A percentile compares a stretch with the other conserved stretches of the same genome.
Evolutionary conservation across 2,797 vertebrate species (phyloP).

Genomic region (Threskiornis aethiopicus): DNA sequence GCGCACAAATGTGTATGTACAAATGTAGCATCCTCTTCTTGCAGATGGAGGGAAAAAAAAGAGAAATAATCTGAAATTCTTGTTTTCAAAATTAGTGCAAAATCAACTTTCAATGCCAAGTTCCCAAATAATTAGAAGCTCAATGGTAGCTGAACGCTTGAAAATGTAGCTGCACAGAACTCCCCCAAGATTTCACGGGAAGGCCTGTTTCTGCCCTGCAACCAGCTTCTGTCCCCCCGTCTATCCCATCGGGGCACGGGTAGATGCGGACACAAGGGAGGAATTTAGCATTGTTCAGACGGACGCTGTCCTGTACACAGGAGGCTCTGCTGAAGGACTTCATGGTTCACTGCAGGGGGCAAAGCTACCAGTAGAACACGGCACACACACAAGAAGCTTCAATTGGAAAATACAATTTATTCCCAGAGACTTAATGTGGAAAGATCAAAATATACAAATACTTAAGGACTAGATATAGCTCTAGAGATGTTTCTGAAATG

Average conservation of each 20-base stretch:
- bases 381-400: slow-evolving; percentile 26
- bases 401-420: slow-evolving; percentile 38
- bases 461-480: not conserved
- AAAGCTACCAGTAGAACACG: slow-evolving; percentile 26
- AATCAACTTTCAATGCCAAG: not conserved
- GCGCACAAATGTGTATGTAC: rapidly evolving
- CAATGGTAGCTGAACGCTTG: not conserved
- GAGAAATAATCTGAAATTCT: not conserved
- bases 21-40: not conserved
- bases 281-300: not conserved
- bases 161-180: not conserved
- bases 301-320: rapidly evolving
- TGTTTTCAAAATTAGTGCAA: not conserved
- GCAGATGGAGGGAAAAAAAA: not conserved
- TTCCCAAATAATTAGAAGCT: not conserved
- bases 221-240: not conserved
- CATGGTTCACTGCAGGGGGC: not conserved
- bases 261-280: not conserved
- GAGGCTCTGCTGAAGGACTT: not conserved
- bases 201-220: not conserved
- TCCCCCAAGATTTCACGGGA: not conserved
- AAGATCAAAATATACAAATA: not conserved
- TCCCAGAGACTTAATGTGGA: not conserved
- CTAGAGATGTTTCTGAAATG: not conserved
- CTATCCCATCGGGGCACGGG: not conserved